Percentiles rank a stretch among this genome's conserved stretches.
Evolutionary conservation across 1,140 invertebrate species (phyloP).

Genomic region (Periplaneta americana): DNA sequence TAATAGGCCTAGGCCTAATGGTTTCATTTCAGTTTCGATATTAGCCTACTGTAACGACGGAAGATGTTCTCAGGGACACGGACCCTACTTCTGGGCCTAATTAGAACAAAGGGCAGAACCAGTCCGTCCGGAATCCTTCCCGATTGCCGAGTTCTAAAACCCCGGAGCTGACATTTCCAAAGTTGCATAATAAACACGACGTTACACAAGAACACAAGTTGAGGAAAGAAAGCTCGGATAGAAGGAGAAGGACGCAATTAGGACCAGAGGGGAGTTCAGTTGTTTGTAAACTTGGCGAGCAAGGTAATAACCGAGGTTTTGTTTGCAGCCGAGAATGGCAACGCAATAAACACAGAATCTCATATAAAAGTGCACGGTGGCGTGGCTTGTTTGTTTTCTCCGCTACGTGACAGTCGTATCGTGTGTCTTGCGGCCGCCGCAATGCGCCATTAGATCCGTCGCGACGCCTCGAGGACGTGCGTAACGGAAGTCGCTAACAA

Average conservation of each 20-base stretch:
- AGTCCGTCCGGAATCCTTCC: too few species aligned
- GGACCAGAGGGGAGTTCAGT: neutral
- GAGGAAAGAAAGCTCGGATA: neutral
- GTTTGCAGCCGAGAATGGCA: neutral
- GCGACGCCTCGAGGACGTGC: neutral
- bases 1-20: too few species aligned
- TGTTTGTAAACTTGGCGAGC: neutral
- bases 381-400: neutral
- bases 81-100: too few species aligned
- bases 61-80: too few species aligned
- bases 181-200: neutral
- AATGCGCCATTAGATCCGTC: neutral
- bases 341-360: neutral
- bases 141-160: too few species aligned
- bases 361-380: neutral
- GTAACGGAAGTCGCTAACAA: neutral
- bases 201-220: neutral
- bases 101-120: too few species aligned
- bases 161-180: neutral
- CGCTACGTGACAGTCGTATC: neutral
- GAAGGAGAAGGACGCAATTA: neutral
- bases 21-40: too few species aligned
- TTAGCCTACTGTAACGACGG: too few species aligned
- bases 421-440: neutral
- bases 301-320: neutral